Base-by-base conservation (phyloP, 2,888 invertebrate genomes). In the Notodonta dromedarius region DNA sequence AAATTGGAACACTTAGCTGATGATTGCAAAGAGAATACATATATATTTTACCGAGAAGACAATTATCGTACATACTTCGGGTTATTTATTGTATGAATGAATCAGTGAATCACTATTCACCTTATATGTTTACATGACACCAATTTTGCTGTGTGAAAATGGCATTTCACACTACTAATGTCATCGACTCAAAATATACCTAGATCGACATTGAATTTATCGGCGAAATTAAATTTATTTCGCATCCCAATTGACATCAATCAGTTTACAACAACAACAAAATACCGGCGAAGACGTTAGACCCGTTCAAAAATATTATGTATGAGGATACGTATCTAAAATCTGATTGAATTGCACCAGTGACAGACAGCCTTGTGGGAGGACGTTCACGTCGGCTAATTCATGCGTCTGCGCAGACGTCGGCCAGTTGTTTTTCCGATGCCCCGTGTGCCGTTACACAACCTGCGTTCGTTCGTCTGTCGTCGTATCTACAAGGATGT, bases 351-450 rank as follows among this genome's bases (percentile, higher is more conserved):
- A 77, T 82, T 78, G 79, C 74, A 77, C 69, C 69, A 65, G 64
- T 70, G 68, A 67, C 80, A 83, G 82, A 82, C 85, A 85, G 76
- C 88, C 89, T 89, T 89, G 86, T 74, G 66, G 61, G 80, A 81
- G 87, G 85, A 69, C 85, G 83, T 87, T 87, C 81, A 79, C 87
- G 81, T 67, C 71, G 60, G 69, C 67, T 82, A 83, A 84, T 81
- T 73, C 72, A 85, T 86, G 84, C 85, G 83, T 77, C 65, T 72
- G 77, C 76, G 82, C 77, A 73, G 77, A 73, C 76, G 56, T 61
- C 40, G 55, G 57, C 69, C 70, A 67, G 71, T 73, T 71, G 76
- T 78, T 74, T 75, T 74, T 73, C 75, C 67, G 70, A 62, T 61
- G 39, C 67, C 57, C 55, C 65, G 66, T 70, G 63, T 74, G 65